These are phyloP conservation scores for Clanis bilineata DNA, from an alignment of 2,888 invertebrate species.

Conservation along the genomic window DNA sequence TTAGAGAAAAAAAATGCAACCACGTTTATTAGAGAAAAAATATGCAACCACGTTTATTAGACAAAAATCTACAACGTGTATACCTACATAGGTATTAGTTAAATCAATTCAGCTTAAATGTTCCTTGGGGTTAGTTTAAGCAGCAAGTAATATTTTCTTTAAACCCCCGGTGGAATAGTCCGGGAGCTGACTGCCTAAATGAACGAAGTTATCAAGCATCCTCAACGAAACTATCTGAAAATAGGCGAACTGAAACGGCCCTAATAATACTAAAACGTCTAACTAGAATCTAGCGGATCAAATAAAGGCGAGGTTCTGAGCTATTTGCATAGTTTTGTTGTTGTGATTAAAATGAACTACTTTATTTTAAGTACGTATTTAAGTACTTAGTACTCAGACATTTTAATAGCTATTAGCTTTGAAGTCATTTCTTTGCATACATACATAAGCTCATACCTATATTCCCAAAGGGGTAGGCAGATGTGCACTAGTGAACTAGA, in stretches of 20 bases:
- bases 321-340: not conserved
- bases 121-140: not conserved
- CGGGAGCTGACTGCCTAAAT: not conserved
- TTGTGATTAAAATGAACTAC: not conserved
- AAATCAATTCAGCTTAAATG: not conserved
- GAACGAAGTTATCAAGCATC: conserved; percentile 1
- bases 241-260: not conserved
- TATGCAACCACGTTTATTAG: no score
- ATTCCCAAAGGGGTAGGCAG: no score
- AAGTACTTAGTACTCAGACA: no score
- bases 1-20: no score
- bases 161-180: not conserved
- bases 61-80: not conserved
- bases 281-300: not conserved
- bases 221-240: not conserved
- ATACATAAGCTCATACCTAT: no score
- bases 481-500: no score
- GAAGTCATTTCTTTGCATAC: not conserved
- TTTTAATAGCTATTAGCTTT: not conserved
- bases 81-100: not conserved
- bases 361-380: no score
- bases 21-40: no score
- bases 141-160: not conserved
- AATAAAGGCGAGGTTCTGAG: not conserved
- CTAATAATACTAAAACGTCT: not conserved